Base-by-base conservation (phyloP, 2,113 vertebrate genomes). In the Dipodomys merriami region DNA sequence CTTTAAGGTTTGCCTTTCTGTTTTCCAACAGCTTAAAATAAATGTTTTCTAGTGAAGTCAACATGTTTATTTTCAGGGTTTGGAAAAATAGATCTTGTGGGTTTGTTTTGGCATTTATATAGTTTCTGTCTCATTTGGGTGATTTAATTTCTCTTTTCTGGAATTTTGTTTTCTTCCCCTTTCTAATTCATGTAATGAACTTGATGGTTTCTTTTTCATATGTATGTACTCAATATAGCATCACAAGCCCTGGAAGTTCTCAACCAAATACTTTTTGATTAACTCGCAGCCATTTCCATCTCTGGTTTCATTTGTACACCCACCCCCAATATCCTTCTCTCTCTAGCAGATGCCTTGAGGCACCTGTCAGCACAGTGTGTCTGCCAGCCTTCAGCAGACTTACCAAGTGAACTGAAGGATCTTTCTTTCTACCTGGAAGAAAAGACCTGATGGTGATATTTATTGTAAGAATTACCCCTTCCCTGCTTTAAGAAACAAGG, bases 21-120 rank as follows among this genome's bases (percentile, higher is more conserved):
- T 93, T 95, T 95, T 46, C 29, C 67, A 68, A 90, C 33, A 77
- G 67, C 90, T 93, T 90, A 83, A 94, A 90, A 82, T 79, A 72
- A 68, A 79, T 68, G 6, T 89, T 95, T 94, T 46, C 64, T 68
- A 49, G 71, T 86, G 80, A 91, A 91, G 80, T 78, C 27, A 3
- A 64, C 76, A 91, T 0, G 1, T 89, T 92, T 93, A 92, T 95
- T 93, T 94, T 84, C 73, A 91, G 81, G 2, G 19, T 93, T 91
- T 92, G 82, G 91, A 96, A 77, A 94, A 89, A 89, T 44, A 78
- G 72, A 90, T 83, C 94, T 94, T 84, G 93, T 13, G 4, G 12
- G 12, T 57, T 57, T 57, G 8, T 57, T 57, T 16, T 57, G 93
- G 72, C 74, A 46, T 88, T 93, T 44, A 77, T 71, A 53, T 33